These are phyloP conservation scores for Empis stercorea DNA, from an alignment of 2,888 invertebrate species.

Conservation along the genomic window DNA sequence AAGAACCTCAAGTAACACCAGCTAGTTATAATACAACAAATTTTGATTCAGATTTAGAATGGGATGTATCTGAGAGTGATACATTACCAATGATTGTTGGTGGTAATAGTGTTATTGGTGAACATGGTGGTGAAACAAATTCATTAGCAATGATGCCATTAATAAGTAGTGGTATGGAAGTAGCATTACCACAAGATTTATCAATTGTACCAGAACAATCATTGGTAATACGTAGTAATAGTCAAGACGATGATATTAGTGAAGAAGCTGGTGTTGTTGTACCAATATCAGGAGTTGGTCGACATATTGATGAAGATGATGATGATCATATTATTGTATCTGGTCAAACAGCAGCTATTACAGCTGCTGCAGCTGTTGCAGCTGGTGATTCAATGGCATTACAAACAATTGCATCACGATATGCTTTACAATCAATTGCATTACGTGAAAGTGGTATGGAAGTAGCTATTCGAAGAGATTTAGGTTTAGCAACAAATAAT, in stretches of 20 bases:
- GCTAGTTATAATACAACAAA: constrained; percentile 41
- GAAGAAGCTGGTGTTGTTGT: constrained; percentile 15
- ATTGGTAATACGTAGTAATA: constrained; percentile 28
- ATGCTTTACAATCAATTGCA: constrained; percentile 29
- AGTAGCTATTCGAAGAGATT: constrained; percentile 32
- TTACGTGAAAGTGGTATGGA: constrained; percentile 34
- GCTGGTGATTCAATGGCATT: constrained; percentile 17
- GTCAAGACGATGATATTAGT: constrained; percentile 23
- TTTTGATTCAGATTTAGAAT: constrained; percentile 63
- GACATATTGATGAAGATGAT: background rate
- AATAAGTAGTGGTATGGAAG: constrained; percentile 29
- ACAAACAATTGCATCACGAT: constrained; percentile 21
- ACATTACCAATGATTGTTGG: constrained; percentile 35
- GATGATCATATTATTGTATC: too few species aligned
- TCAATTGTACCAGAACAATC: constrained; percentile 35
- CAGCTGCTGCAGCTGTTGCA: background rate
- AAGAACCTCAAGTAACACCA: constrained; percentile 43
- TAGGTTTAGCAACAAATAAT: constrained; percentile 21
- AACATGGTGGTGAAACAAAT: constrained; percentile 19
- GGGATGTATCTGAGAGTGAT: constrained; percentile 57
- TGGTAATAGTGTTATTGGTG: constrained; percentile 15
- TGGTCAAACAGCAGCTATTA: too few species aligned
- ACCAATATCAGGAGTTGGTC: background rate
- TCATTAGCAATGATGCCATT: constrained; percentile 20
- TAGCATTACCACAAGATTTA: constrained; percentile 36